phyloP scores from a whole-genome alignment of 2,797 vertebrate species.

The Phaenicophaeus curvirostris region DNA sequence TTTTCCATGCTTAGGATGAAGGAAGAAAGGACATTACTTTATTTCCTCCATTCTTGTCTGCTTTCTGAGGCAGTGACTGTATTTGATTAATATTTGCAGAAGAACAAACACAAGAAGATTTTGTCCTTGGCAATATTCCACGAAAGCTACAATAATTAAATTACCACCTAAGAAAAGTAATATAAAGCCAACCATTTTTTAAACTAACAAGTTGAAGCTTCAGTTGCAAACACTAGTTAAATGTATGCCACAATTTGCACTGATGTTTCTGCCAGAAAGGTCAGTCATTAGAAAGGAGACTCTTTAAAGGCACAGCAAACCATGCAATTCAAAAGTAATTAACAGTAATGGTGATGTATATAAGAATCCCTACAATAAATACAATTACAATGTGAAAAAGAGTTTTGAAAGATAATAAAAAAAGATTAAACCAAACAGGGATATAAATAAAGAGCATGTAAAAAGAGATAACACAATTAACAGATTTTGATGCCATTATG shows the following conservation, averaged over 20 bases:
- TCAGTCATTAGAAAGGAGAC: constrained; percentile 29
- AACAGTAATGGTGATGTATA: constrained; percentile 57
- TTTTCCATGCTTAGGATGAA: neutral
- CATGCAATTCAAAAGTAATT: constrained; percentile 54
- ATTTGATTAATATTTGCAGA: neutral
- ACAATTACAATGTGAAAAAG: neutral
- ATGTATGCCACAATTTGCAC: neutral
- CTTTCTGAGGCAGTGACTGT: neutral
- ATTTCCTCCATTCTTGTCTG: neutral
- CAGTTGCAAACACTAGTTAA: neutral
- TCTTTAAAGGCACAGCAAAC: constrained; percentile 56
- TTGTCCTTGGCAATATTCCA: neutral
- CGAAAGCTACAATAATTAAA: neutral
- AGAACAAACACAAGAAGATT: neutral
- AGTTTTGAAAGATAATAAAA: constrained; percentile 64
- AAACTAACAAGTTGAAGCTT: neutral
- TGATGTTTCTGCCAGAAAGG: constrained; percentile 13
- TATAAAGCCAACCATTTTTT: neutral
- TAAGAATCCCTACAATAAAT: constrained; percentile 53
- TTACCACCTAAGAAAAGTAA: neutral
- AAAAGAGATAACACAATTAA: constrained; percentile 69
- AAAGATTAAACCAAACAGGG: constrained; percentile 53
- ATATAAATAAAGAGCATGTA: constrained; percentile 63
- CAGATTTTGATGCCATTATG: constrained; percentile 70
- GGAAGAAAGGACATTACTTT: neutral